Conservation (phyloP, 2,888 invertebrate species). For the Folsomia manolachei region DNA sequence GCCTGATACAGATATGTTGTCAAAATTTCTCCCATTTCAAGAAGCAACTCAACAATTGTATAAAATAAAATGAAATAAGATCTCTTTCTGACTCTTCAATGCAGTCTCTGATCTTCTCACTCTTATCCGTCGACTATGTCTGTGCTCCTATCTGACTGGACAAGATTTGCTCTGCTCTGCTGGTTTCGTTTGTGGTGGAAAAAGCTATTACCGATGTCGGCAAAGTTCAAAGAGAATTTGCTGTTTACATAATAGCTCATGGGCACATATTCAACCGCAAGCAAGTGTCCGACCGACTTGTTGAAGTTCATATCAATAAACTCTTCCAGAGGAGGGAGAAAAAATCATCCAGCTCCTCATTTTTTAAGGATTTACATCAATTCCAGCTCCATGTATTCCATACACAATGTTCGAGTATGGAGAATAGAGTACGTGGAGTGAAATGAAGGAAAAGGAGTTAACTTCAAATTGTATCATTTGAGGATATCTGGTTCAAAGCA, state of each 20-base stretch:
- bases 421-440: too few relatives aligned
- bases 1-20: too few relatives aligned
- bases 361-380: conserved; percentile 21
- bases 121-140: not conserved
- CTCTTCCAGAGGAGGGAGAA: conserved; percentile 12
- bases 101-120: not conserved
- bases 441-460: too few relatives aligned
- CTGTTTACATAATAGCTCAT: conserved; percentile 49
- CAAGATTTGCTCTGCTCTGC: conserved; percentile 23
- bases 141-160: conserved; percentile 12
- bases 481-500: too few relatives aligned
- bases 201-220: conserved; percentile 47
- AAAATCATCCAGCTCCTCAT: conserved; percentile 16
- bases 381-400: conserved; percentile 4
- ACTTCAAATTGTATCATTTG: too few relatives aligned
- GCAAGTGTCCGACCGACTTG: conserved; percentile 46
- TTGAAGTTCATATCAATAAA: conserved; percentile 35
- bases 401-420: too few relatives aligned
- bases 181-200: conserved; percentile 32
- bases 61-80: conserved; percentile 22
- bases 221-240: conserved; percentile 44
- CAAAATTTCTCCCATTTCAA: not conserved
- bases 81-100: conserved; percentile 12
- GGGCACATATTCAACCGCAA: conserved; percentile 41
- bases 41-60: conserved; percentile 13